Evolutionary conservation across 1,140 invertebrate genomes (phyloP).

Genomic region (Drosophila orosa): DNA sequence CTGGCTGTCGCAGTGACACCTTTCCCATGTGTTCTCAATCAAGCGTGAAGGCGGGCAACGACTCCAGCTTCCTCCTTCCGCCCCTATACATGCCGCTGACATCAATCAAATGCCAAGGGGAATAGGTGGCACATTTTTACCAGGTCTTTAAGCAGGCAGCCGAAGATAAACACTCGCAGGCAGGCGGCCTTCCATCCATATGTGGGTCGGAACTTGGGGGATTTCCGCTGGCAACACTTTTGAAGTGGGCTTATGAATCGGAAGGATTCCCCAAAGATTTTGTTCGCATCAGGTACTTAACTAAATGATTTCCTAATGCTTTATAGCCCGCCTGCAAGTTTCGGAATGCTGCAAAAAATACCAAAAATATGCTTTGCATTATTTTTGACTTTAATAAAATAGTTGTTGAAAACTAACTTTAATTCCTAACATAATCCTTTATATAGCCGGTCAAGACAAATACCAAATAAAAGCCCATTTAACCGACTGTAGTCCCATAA

Average conservation of each 20-base stretch:
- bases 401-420: background rate
- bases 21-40: slow-evolving; percentile 71
- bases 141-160: slow-evolving; percentile 46
- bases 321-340: background rate
- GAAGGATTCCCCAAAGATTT: slow-evolving; percentile 16
- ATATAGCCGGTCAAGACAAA: background rate
- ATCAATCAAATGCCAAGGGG: slow-evolving; percentile 66
- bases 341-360: background rate
- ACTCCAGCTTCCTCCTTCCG: slow-evolving; percentile 15
- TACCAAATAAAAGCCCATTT: background rate
- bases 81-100: slow-evolving; percentile 35
- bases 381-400: background rate
- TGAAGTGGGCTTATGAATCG: slow-evolving; percentile 27
- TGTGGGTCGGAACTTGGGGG: slow-evolving; percentile 28
- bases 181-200: slow-evolving; percentile 1
- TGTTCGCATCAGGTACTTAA: slow-evolving; percentile 8
- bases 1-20: slow-evolving; percentile 70
- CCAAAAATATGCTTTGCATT: background rate
- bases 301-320: slow-evolving; percentile 24
- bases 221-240: slow-evolving; percentile 15
- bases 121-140: slow-evolving; percentile 41
- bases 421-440: background rate
- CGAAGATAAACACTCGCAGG: slow-evolving; percentile 38
- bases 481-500: background rate
- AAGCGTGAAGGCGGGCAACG: slow-evolving; percentile 64